Conservation (phyloP, 2,888 invertebrate genomes). For the Himalopsyche japonica region DNA sequence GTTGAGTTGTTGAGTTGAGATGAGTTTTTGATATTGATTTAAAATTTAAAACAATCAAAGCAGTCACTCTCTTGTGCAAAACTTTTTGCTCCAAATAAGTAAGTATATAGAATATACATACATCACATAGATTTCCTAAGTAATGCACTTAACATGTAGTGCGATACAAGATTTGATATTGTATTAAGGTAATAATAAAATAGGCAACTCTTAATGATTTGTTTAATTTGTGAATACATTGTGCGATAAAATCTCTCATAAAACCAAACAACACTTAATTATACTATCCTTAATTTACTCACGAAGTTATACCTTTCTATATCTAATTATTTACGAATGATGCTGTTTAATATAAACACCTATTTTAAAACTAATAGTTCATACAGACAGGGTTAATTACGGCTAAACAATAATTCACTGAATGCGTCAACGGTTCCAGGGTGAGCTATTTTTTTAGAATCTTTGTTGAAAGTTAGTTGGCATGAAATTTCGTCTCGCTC, state of each 20-base stretch:
- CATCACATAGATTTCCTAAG: too few species aligned
- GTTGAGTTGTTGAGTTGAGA: too few species aligned
- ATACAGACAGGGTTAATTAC: neutral
- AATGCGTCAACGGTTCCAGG: neutral
- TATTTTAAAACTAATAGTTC: neutral
- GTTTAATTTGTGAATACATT: neutral
- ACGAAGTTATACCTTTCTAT: slow-evolving; percentile 33
- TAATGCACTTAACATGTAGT: too few species aligned
- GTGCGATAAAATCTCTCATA: slow-evolving; percentile 12
- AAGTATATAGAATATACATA: too few species aligned
- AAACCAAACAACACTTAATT: slow-evolving; percentile 23
- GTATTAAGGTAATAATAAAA: too few species aligned
- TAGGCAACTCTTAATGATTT: neutral
- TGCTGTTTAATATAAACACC: neutral
- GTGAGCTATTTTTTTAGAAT: slow-evolving; percentile 17
- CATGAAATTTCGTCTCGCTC: slow-evolving; percentile 34
- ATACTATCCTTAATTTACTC: neutral
- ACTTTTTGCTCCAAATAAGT: too few species aligned
- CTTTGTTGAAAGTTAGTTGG: slow-evolving; percentile 30
- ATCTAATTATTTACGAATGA: neutral
- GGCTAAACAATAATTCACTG: neutral
- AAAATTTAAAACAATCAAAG: too few species aligned
- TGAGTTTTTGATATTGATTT: too few species aligned
- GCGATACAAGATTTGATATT: too few species aligned
- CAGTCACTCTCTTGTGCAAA: too few species aligned